phyloP scores from a whole-genome alignment of 23 tunicate genomes.

The Ascidia mentula region DNA sequence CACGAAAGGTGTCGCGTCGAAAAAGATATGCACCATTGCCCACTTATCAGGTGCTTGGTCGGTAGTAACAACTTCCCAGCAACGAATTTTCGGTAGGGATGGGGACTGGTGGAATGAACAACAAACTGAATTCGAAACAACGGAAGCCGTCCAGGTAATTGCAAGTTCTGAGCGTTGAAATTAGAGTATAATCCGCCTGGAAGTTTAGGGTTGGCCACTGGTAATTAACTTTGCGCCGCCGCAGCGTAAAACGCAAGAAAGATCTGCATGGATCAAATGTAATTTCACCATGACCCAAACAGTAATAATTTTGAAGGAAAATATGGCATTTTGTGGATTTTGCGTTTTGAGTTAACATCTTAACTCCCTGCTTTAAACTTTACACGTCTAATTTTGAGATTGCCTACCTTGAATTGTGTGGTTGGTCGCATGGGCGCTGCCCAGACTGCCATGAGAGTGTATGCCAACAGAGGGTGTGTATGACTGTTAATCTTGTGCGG shows the following conservation, averaged over 20 bases:
- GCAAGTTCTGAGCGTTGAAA: background rate
- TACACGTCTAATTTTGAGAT: too few species aligned
- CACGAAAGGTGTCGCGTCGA: conserved; percentile 20
- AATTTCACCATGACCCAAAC: background rate
- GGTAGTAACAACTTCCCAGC: conserved; percentile 28
- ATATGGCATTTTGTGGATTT: background rate
- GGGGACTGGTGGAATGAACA: conserved; percentile 91
- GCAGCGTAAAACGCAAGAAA: background rate
- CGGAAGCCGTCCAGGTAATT: conserved; percentile 37
- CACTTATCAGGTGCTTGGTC: conserved; percentile 88
- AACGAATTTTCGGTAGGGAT: conserved; percentile 26
- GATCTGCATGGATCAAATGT: background rate
- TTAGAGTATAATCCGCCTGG: background rate
- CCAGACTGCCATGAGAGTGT: too few species aligned
- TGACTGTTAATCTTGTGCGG: too few species aligned
- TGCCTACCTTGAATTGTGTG: too few species aligned
- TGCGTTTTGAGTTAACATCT: conserved; percentile 4
- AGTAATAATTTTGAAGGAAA: background rate
- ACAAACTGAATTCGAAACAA: conserved; percentile 41
- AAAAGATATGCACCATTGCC: conserved; percentile 11
- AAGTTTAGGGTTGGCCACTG: background rate
- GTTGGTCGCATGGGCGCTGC: too few species aligned
- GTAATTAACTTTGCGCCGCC: background rate
- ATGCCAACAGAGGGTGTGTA: too few species aligned
- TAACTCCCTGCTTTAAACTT: too few species aligned